These are phyloP conservation scores for Porites australiensis DNA, from an alignment of 64 coral and sea anemone species.

Conservation along the genomic window DNA sequence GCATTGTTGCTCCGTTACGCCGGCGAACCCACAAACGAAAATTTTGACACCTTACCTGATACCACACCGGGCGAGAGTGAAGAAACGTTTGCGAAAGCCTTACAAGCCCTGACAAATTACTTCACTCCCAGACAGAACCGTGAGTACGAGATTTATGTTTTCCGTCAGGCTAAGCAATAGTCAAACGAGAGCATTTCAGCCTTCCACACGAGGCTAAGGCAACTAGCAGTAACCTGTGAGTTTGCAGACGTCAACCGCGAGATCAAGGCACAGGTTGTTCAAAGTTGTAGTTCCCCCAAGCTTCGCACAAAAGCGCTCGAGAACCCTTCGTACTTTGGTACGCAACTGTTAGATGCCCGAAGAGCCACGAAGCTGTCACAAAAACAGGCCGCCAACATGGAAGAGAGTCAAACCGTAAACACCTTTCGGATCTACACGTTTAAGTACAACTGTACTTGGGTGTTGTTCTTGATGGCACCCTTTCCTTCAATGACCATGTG, in stretches of 20 bases:
- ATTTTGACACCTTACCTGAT: constrained; percentile 23
- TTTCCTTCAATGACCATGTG: no score
- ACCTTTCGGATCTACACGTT: neutral
- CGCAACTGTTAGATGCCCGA: constrained; percentile 43
- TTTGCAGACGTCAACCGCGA: constrained; percentile 11
- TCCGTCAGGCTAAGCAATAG: constrained; percentile 37
- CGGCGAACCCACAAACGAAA: neutral
- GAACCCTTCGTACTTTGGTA: constrained; percentile 20
- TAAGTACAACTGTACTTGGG: neutral
- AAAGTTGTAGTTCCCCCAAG: neutral
- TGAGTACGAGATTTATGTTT: constrained; percentile 58
- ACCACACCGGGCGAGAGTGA: neutral
- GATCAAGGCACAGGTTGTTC: constrained; percentile 63
- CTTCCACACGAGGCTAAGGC: constrained; percentile 44
- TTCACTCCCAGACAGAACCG: constrained; percentile 48
- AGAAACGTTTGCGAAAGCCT: neutral
- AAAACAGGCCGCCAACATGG: constrained; percentile 36
- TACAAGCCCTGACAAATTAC: neutral
- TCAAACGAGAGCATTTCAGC: constrained; percentile 1
- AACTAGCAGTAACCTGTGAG: constrained; percentile 45
- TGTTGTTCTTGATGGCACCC: neutral
- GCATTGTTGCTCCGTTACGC: constrained; percentile 35
- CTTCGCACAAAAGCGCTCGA: constrained; percentile 63
- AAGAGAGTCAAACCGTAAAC: constrained; percentile 17
- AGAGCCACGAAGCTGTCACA: constrained; percentile 66